Percentiles rank a stretch among this genome's conserved stretches.
Conservation (phyloP, 2,888 invertebrate species). For the Dermolepida albohirtum region DNA sequence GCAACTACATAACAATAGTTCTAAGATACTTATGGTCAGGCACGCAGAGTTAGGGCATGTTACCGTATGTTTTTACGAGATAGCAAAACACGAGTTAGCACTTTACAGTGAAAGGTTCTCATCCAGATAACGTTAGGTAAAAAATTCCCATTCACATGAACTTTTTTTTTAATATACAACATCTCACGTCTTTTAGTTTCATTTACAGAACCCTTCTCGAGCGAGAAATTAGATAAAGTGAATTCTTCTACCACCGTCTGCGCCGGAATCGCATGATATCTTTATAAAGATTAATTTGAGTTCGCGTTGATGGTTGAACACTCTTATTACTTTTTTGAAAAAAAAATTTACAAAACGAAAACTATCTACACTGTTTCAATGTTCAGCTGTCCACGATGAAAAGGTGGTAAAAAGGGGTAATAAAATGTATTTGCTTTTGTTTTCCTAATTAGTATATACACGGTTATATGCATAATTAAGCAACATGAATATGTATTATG, state of each 20-base stretch:
- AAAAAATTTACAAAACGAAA: too few relatives aligned
- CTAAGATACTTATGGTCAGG: conserved; percentile 42
- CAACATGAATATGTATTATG: conserved; percentile 33
- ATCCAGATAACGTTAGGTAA: conserved; percentile 37
- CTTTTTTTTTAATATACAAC: conserved; percentile 30
- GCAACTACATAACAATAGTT: conserved; percentile 40
- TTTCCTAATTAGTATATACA: conserved; percentile 33
- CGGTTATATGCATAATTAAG: conserved; percentile 36
- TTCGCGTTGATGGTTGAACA: not conserved
- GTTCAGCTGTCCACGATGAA: not conserved
- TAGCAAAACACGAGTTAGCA: conserved; percentile 47
- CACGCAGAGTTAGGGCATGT: conserved; percentile 38
- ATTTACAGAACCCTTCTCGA: conserved; percentile 23
- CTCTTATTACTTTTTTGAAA: not conserved
- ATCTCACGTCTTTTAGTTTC: conserved; percentile 20
- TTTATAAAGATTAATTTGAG: conserved; percentile 18
- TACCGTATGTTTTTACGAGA: conserved; percentile 41
- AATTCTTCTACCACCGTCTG: conserved; percentile 12
- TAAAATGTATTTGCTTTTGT: conserved; percentile 24
- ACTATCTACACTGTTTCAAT: not conserved
- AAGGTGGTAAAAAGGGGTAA: not conserved
- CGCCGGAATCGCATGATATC: conserved; percentile 14
- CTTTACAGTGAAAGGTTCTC: conserved; percentile 43
- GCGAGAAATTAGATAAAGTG: conserved; percentile 26
- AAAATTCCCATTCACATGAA: conserved; percentile 30